Evolutionary conservation across 2,113 vertebrate species (phyloP).

Genomic region (Rhea americana): DNA sequence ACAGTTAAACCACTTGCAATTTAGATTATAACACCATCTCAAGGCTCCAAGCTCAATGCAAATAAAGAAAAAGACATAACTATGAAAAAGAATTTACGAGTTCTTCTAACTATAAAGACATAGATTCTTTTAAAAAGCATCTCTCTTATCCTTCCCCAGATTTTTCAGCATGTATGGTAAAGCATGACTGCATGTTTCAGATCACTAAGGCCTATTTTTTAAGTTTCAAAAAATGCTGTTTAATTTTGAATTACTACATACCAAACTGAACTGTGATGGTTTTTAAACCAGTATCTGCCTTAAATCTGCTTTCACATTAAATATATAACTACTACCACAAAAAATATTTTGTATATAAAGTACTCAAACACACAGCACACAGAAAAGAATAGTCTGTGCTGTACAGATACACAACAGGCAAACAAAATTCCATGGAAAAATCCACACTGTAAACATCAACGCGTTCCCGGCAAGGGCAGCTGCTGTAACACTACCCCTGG

Average conservation of each 20-base stretch:
- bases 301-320: not conserved
- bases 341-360: constrained; percentile 5
- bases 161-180: not conserved
- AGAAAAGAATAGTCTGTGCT: constrained; percentile 43
- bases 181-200: not conserved
- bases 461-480: constrained; percentile 60
- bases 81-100: not conserved
- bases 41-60: not conserved
- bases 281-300: constrained; percentile 24
- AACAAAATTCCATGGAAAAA: constrained; percentile 70
- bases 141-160: not conserved
- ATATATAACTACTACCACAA: constrained; percentile 18
- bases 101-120: not conserved
- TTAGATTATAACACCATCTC: not conserved
- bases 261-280: not conserved
- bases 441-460: constrained; percentile 66
- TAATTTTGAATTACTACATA: not conserved
- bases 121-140: not conserved
- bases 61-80: not conserved
- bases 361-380: not conserved
- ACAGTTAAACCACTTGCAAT: constrained; percentile 1
- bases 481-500: constrained; percentile 64
- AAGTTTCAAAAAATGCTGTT: constrained; percentile 1
- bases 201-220: not conserved
- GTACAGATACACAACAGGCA: constrained; percentile 20